Base-by-base conservation (phyloP, 1,140 invertebrate species). In the Hetaerina americana region DNA sequence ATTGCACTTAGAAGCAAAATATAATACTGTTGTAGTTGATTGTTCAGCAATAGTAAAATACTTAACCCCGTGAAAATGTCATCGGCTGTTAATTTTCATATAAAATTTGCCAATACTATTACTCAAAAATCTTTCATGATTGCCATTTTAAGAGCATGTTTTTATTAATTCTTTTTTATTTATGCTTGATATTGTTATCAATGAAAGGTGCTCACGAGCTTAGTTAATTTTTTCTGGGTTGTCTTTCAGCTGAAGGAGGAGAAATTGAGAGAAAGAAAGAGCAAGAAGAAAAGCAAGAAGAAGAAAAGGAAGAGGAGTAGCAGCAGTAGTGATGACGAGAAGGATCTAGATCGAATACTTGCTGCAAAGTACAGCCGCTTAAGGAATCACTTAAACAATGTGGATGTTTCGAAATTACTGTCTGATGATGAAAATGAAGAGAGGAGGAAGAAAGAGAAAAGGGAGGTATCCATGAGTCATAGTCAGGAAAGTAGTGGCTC, bases 271-370 rank as follows among this genome's bases (percentile, higher is more conserved):
- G 72, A 76, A 40, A 70, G 66, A 31, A 75, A 74, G 40, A 22
- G 27, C 26, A 74, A 74, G 24, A 75, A 73, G 5, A 77, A 72
- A 71, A 76, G 75, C 22, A 74, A 18, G 25, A 78, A 69, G 31
- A 77, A 69, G 27, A 72, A 66, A 25, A 76, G 69, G 25, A 74
- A 71, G 8, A 76, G 71, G 22, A 73, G 71, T 26, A 75, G 75
- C 67, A 77, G 72, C 71, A 73, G 73, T 31, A 73, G 57, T 66
- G 76, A 66, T 68, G 69, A 70, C 18, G 70, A 66, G 12, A 31
- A 69, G 18, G 72, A 75, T 29, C 66, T 75, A n/a, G 74, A 75
- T 71, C 70, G 71, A 10, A 27, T 73, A 28, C 27, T 75, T 26
- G 24, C 70, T 25, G 49, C 57, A 8, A 75, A 73, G 40, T 75